Conservation (phyloP, 1,140 invertebrate genomes). For the Pissodes strobi region DNA sequence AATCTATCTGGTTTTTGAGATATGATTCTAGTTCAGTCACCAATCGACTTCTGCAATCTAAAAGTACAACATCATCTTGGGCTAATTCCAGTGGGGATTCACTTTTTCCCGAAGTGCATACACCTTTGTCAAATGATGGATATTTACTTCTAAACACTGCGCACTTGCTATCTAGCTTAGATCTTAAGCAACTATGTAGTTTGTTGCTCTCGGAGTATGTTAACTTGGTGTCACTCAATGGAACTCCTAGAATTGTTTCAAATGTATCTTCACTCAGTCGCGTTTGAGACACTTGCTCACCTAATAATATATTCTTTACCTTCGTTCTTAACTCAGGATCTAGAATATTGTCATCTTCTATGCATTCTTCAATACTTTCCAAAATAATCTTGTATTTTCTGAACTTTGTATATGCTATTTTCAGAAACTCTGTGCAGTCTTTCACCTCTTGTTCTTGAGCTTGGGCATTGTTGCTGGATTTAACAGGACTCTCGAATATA, state of each 20-base stretch:
- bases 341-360: constrained; percentile 20
- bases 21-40: constrained; percentile 37
- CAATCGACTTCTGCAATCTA: constrained; percentile 37
- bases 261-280: constrained; percentile 13
- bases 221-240: constrained; percentile 19
- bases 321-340: constrained; percentile 31
- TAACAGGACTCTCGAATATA: not conserved
- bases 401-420: constrained; percentile 34
- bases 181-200: constrained; percentile 22
- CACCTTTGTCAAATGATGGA: not conserved
- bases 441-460: constrained; percentile 37
- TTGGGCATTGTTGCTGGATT: not conserved
- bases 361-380: constrained; percentile 30
- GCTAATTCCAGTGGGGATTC: constrained; percentile 15
- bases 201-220: constrained; percentile 33
- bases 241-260: constrained; percentile 28
- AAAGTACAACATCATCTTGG: constrained; percentile 18
- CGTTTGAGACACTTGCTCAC: constrained; percentile 19
- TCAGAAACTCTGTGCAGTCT: constrained; percentile 29
- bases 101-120: not conserved
- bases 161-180: constrained; percentile 28
- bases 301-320: constrained; percentile 32
- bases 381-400: constrained; percentile 38
- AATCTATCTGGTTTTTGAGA: constrained; percentile 32
- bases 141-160: constrained; percentile 14